phyloP scores from a whole-genome alignment of 2,888 invertebrate species.

The Drosophila villosipedis region DNA sequence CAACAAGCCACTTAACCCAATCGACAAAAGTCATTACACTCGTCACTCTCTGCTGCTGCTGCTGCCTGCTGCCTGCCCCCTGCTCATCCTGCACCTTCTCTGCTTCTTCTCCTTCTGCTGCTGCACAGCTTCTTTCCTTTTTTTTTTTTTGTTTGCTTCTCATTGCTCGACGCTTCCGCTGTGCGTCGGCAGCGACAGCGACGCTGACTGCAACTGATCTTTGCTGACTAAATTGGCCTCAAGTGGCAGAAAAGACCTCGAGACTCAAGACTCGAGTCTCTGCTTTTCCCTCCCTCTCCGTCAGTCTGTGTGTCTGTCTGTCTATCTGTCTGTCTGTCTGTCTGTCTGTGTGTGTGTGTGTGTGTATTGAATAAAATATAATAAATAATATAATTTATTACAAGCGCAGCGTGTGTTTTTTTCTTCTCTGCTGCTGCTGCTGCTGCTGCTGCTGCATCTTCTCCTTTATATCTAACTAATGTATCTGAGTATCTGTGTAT shows the following conservation, averaged over 20 bases:
- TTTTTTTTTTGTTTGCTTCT: neutral
- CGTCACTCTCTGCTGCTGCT: slow-evolving; percentile 72
- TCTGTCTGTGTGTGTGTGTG: neutral
- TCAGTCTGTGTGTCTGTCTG: neutral
- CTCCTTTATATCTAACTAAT: slow-evolving; percentile 39
- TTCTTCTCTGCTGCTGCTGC: neutral
- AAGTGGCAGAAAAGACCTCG: slow-evolving; percentile 49
- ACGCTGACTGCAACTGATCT: slow-evolving; percentile 51
- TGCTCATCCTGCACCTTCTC: slow-evolving; percentile 6
- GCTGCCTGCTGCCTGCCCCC: slow-evolving; percentile 1
- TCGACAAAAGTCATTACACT: slow-evolving; percentile 85
- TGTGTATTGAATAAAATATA: slow-evolving; percentile 71
- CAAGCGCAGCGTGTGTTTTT: slow-evolving; percentile 57
- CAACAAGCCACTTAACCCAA: slow-evolving; percentile 84
- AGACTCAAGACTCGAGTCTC: slow-evolving; percentile 13
- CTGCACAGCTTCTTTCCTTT: slow-evolving; percentile 30
- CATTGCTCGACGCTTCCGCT: slow-evolving; percentile 69
- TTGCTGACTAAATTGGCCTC: slow-evolving; percentile 67
- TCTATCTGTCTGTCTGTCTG: neutral
- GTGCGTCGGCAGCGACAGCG: slow-evolving; percentile 42
- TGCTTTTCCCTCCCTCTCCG: neutral
- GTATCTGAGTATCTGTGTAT: slow-evolving; percentile 1
- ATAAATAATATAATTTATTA: slow-evolving; percentile 81
- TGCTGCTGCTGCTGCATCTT: neutral
- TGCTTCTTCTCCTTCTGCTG: neutral